phyloP scores from a whole-genome alignment of 1,140 invertebrate genomes.

The Galleria mellonella region DNA sequence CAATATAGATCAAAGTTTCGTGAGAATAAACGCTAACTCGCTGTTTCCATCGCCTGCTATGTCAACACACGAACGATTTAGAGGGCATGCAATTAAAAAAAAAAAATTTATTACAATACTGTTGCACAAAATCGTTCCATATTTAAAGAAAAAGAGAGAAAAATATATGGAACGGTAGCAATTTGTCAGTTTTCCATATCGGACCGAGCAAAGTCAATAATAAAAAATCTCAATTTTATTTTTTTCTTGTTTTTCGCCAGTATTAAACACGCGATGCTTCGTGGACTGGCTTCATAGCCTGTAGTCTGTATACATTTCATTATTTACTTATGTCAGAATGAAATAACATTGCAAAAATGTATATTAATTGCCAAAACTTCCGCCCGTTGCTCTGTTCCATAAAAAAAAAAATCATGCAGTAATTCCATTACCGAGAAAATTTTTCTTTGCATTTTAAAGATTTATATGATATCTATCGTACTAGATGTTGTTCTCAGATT shows the following conservation, averaged over 20 bases:
- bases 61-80: slow-evolving; percentile 34
- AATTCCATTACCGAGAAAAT: too few species aligned
- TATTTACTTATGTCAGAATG: slow-evolving; percentile 38
- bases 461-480: too few species aligned
- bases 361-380: slow-evolving; percentile 37
- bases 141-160: slow-evolving; percentile 18
- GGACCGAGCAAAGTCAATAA: slow-evolving; percentile 54
- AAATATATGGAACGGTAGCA: slow-evolving; percentile 45
- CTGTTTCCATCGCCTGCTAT: slow-evolving; percentile 33
- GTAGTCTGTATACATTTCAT: slow-evolving; percentile 41
- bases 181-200: slow-evolving; percentile 64
- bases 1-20: slow-evolving; percentile 1
- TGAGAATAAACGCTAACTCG: slow-evolving; percentile 1
- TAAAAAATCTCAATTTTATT: slow-evolving; percentile 39
- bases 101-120: slow-evolving; percentile 34
- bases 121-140: slow-evolving; percentile 23
- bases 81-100: slow-evolving; percentile 47
- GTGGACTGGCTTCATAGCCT: slow-evolving; percentile 24
- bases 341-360: slow-evolving; percentile 38
- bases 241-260: slow-evolving; percentile 58
- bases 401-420: too few species aligned
- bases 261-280: slow-evolving; percentile 59
- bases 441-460: too few species aligned
- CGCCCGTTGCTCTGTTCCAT: not conserved
- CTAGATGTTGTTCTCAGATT: too few species aligned